These are phyloP conservation scores for Cecidostiba fungosa DNA, from an alignment of 2,888 invertebrate genomes.

Conservation along the genomic window DNA sequence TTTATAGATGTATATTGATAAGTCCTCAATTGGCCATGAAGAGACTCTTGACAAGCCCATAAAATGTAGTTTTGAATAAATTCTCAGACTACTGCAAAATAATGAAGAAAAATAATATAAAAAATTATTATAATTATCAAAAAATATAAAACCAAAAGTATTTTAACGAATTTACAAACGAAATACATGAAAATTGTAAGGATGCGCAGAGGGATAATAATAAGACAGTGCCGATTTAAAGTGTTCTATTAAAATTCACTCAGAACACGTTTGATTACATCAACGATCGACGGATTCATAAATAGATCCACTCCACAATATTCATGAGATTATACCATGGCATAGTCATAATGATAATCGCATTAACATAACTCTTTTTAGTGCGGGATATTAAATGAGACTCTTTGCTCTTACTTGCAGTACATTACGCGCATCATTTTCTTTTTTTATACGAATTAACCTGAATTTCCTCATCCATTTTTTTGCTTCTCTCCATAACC, in stretches of 20 bases:
- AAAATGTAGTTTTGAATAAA: too few relatives aligned
- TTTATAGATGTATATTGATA: too few relatives aligned
- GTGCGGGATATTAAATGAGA: constrained; percentile 53
- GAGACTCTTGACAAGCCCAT: too few relatives aligned
- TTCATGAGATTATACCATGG: constrained; percentile 73
- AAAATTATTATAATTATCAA: background rate
- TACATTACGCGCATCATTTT: constrained; percentile 6
- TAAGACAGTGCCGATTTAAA: constrained; percentile 69
- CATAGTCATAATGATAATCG: constrained; percentile 67
- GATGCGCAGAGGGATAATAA: background rate
- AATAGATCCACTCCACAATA: constrained; percentile 76
- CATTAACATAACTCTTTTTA: constrained; percentile 58
- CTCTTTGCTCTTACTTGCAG: constrained; percentile 5
- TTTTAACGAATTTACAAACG: too few relatives aligned
- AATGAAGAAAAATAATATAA: too few relatives aligned
- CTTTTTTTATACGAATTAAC: background rate
- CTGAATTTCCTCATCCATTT: background rate
- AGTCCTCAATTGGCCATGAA: too few relatives aligned
- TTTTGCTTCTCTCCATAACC: background rate
- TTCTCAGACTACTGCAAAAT: too few relatives aligned
- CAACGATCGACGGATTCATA: constrained; percentile 77
- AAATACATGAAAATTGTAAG: background rate
- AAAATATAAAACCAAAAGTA: background rate
- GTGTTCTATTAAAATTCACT: constrained; percentile 78
- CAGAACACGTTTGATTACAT: constrained; percentile 78